phyloP scores from a whole-genome alignment of 2,888 invertebrate species.

The Microdon myrmicae region DNA sequence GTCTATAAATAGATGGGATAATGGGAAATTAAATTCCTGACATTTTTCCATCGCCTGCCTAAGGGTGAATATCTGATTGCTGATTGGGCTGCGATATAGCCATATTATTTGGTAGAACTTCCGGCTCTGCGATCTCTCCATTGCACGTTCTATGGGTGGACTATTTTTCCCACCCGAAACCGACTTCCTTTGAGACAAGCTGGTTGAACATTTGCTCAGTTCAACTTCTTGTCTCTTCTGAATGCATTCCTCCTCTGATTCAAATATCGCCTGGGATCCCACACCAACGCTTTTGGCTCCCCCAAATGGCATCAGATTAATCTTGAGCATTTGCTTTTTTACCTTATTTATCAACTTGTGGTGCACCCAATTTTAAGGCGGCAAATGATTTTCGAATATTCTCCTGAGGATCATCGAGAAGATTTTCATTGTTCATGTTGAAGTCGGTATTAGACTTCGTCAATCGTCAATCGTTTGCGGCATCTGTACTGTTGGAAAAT shows the following conservation, averaged over 20 bases:
- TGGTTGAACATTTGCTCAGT: conserved; percentile 53
- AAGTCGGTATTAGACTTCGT: conserved; percentile 90
- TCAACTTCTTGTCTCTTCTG: conserved; percentile 43
- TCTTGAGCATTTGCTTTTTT: conserved; percentile 79
- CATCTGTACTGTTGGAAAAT: conserved; percentile 72
- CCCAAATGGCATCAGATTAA: conserved; percentile 84
- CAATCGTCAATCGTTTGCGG: conserved; percentile 75
- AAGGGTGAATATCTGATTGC: too few species aligned
- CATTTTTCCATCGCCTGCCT: too few species aligned
- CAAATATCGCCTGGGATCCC: conserved; percentile 66
- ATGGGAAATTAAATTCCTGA: too few species aligned
- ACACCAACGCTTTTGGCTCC: conserved; percentile 62
- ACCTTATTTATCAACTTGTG: conserved; percentile 80
- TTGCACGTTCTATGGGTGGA: conserved; percentile 66
- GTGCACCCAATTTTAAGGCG: conserved; percentile 78
- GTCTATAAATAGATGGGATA: too few species aligned
- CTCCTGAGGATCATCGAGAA: conserved; percentile 71
- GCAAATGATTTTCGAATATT: conserved; percentile 72
- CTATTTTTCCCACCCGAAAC: conserved; percentile 62
- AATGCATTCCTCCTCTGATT: conserved; percentile 67
- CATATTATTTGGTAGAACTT: too few species aligned
- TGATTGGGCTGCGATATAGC: too few species aligned
- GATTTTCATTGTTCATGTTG: conserved; percentile 84
- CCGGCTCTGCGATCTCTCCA: conserved; percentile 77
- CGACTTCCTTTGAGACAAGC: conserved; percentile 10